Conservation (phyloP, 2,113 vertebrate genomes). For the Leucoraja erinaceus region DNA sequence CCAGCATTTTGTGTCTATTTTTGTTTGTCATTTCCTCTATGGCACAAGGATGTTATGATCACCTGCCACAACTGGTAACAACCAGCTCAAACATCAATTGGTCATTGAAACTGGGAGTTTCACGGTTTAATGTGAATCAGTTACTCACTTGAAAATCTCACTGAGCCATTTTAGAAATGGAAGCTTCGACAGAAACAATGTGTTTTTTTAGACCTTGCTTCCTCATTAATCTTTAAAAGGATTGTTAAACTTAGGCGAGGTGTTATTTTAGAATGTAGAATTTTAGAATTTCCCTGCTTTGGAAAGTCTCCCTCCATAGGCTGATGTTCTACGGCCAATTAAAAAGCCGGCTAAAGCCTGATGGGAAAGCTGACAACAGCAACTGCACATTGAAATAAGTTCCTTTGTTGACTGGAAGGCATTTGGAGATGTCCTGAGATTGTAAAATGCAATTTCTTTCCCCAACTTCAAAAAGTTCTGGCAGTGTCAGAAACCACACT, state of each 20-base stretch:
- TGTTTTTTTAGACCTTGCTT: not conserved
- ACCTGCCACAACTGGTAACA: not conserved
- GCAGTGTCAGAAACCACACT: not conserved
- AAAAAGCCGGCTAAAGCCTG: not conserved
- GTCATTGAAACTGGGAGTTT: not conserved
- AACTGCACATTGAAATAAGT: not conserved
- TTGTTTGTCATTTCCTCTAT: not conserved
- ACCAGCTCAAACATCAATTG: not conserved
- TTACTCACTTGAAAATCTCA: not conserved
- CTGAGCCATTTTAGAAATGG: not conserved
- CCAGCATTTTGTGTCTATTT: too few relatives aligned
- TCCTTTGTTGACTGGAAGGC: not conserved
- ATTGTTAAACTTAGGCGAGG: not conserved
- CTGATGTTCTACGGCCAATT: not conserved
- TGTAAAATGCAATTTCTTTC: not conserved
- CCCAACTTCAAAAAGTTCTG: not conserved
- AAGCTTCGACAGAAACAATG: not conserved
- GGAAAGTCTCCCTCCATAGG: not conserved
- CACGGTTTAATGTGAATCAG: not conserved
- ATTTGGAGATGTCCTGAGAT: not conserved
- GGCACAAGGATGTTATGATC: not conserved
- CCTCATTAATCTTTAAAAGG: not conserved
- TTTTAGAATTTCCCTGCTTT: not conserved
- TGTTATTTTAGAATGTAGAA: not conserved
- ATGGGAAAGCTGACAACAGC: not conserved